A percentile compares a stretch with the other conserved stretches of the same genome.
Evolutionary conservation across 2,113 vertebrate genomes (phyloP).

Genomic region (Hypanus sabinus): DNA sequence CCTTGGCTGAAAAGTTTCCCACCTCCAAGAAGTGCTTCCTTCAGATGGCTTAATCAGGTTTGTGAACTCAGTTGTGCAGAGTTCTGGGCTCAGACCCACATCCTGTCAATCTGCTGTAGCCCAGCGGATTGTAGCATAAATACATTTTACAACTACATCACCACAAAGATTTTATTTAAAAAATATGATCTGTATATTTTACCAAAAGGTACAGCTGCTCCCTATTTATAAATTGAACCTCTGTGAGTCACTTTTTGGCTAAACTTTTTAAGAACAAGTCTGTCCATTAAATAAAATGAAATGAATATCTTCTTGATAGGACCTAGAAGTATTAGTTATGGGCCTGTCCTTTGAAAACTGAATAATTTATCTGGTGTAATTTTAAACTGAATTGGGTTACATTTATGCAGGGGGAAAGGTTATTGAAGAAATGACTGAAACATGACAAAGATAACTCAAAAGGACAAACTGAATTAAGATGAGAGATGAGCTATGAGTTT

Average conservation of each 20-base stretch:
- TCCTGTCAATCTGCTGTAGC: background rate
- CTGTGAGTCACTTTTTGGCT: background rate
- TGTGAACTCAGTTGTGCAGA: background rate
- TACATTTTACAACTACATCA: background rate
- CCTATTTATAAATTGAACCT: background rate
- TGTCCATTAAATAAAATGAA: background rate
- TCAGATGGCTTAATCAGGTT: background rate
- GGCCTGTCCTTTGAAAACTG: background rate
- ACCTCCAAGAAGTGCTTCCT: background rate
- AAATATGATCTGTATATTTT: background rate
- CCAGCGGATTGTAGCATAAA: background rate
- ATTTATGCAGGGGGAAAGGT: background rate
- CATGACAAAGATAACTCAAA: background rate
- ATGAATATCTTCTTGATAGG: background rate
- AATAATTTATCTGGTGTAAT: background rate
- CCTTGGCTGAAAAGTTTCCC: background rate
- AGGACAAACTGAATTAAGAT: background rate
- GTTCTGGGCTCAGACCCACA: background rate
- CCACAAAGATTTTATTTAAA: constrained; percentile 13
- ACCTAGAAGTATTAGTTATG: background rate
- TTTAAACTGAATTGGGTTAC: background rate
- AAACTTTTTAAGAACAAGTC: background rate
- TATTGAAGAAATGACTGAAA: background rate
- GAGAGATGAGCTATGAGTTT: background rate
- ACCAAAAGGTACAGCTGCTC: background rate